Percentiles rank a stretch among this genome's conserved stretches.
Evolutionary conservation across 2,888 invertebrate species (phyloP).

Genomic region (Machimus atricapillus): DNA sequence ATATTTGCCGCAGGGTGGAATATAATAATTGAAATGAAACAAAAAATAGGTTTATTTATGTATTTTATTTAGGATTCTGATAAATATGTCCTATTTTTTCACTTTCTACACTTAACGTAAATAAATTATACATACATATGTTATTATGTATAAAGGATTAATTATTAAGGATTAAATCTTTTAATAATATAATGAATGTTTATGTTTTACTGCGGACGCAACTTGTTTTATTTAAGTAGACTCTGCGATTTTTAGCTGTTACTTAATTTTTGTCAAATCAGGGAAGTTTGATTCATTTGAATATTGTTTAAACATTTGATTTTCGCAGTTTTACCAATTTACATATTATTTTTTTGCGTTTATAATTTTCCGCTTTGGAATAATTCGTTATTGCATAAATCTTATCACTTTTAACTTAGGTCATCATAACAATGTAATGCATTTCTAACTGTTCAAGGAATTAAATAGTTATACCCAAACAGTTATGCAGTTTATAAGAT

Average conservation of each 20-base stretch:
- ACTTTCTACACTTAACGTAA: conserved; percentile 25
- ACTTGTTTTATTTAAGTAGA: conserved; percentile 6
- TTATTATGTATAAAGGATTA: conserved; percentile 40
- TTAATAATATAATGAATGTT: conserved; percentile 35
- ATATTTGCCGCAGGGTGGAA: conserved; percentile 17
- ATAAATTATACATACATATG: conserved; percentile 35
- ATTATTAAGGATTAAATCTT: conserved; percentile 38
- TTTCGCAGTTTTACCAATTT: neutral
- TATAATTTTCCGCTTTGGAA: neutral
- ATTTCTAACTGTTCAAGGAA: neutral
- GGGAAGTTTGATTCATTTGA: neutral
- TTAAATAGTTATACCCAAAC: neutral
- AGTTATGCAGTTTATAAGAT: neutral
- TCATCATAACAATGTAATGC: neutral
- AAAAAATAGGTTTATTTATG: conserved; percentile 24
- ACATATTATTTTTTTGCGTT: neutral
- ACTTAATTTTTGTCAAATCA: neutral
- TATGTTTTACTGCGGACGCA: conserved; percentile 22
- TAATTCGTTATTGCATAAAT: neutral
- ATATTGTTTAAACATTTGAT: neutral
- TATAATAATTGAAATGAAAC: conserved; percentile 5
- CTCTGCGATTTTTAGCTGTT: neutral
- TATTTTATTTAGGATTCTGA: conserved; percentile 33
- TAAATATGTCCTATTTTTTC: conserved; percentile 29
- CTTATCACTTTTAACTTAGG: neutral